A percentile compares a stretch with the other conserved stretches of the same genome.
Evolutionary conservation across 2,888 invertebrate genomes (phyloP).

Genomic region (Leptinotarsa haldemani): DNA sequence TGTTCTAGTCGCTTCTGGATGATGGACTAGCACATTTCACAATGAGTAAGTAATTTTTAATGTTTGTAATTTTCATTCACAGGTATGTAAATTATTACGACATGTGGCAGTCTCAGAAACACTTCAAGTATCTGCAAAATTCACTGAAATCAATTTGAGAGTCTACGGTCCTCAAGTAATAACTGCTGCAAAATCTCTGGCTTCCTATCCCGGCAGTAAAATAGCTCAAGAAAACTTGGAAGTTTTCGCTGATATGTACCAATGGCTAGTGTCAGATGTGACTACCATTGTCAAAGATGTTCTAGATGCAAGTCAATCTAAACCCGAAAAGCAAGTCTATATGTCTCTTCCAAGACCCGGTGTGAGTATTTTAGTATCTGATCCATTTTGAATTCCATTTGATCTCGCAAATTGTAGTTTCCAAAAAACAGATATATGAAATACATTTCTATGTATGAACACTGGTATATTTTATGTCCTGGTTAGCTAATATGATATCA

Average conservation of each 20-base stretch:
- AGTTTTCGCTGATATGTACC: slow-evolving; percentile 95
- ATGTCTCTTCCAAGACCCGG: slow-evolving; percentile 95
- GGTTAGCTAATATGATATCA: too few relatives aligned
- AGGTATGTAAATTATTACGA: slow-evolving; percentile 95
- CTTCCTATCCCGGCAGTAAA: slow-evolving; percentile 91
- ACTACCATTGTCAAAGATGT: slow-evolving; percentile 90
- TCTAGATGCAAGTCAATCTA: slow-evolving; percentile 79
- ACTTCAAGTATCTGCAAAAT: slow-evolving; percentile 94
- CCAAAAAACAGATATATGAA: too few relatives aligned
- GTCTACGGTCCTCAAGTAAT: slow-evolving; percentile 95
- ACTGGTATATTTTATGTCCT: too few relatives aligned
- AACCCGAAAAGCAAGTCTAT: slow-evolving; percentile 82
- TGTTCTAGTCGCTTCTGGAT: too few relatives aligned
- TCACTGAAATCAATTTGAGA: slow-evolving; percentile 93
- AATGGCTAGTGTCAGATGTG: slow-evolving; percentile 92
- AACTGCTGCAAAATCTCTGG: slow-evolving; percentile 92
- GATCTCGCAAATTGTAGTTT: too few relatives aligned
- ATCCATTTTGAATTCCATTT: too few relatives aligned
- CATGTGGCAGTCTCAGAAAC: slow-evolving; percentile 96
- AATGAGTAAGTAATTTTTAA: too few relatives aligned
- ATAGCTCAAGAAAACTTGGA: slow-evolving; percentile 97
- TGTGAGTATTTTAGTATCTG: slow-evolving; percentile 69
- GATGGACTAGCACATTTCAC: too few relatives aligned
- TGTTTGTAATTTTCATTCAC: slow-evolving; percentile 41
- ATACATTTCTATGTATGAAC: too few relatives aligned